Evolutionary conservation across 2,888 invertebrate species (phyloP), one percentile per base, ranked within the genome.

Genomic region (Oligia fasciuncula): DNA sequence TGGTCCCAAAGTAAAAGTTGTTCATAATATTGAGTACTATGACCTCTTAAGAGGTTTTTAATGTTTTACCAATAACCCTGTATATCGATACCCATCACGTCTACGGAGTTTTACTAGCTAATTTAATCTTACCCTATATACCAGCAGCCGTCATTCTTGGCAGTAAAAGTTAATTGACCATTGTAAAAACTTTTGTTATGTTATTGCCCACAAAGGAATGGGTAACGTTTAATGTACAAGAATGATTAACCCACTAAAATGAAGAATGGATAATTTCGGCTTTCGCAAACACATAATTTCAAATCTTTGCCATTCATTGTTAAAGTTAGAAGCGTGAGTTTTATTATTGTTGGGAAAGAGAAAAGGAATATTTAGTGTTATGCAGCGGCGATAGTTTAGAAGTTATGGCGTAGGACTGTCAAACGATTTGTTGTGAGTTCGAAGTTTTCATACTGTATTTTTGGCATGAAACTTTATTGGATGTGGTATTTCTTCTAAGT

Each of bases 131-230:
- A 57, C 9, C 23, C 23, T 23, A 1, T 57, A 46, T 51, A 71
- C 65, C 54, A 81, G 54, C 72, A 76, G 49, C 71, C 46, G n/a
- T 71, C n/a, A n/a, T n/a, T n/a, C 43, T 76, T 57, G 14, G 71
- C 23, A 69, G 73, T 83, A 77, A 84, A 88, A 65, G 69, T 80
- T 80, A 80, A 87, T 79, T 77, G 78, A 35, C 79, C 65, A 87
- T 87, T 88, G 86, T 87, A 62, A 69, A 60, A 78, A 66, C 11
- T 70, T 49, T 76, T 51, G 66, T 70, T 81, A 85, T 54, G 68
- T 80, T 73, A 81, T 79, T 69, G 46, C 66, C 23, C n/a, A 23
- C 17, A 72, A 79, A 54, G 57, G 82, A 84, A 87, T 76, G 70
- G 29, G 13, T 1, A 70, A 17, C 76, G 76, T 75, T 87, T 79